phyloP scores from a whole-genome alignment of 2,888 invertebrate species.

The Lamellibrachia columna region DNA sequence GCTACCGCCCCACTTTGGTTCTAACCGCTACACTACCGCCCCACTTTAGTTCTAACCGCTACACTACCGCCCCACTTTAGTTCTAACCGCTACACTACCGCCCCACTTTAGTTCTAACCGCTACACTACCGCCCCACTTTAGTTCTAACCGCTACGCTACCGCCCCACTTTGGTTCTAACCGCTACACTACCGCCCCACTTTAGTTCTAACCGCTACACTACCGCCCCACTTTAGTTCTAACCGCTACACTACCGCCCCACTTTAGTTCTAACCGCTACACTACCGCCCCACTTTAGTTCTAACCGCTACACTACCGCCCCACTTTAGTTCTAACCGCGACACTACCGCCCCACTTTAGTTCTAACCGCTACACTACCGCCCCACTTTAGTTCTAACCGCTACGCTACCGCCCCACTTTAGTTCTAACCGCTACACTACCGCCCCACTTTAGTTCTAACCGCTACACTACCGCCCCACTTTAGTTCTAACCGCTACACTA shows the following conservation, averaged over 20 bases:
- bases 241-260: neutral
- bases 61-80: neutral
- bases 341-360: neutral
- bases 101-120: neutral
- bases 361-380: neutral
- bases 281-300: neutral
- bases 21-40: neutral
- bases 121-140: neutral
- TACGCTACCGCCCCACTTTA: no score
- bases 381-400: neutral
- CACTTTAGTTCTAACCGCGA: neutral
- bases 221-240: neutral
- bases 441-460: neutral
- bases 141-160: no score
- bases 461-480: neutral
- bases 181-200: neutral
- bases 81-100: neutral
- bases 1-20: no score
- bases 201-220: neutral
- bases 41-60: neutral
- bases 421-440: neutral
- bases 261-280: neutral
- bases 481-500: neutral
- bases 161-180: no score
- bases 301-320: neutral